Conservation (phyloP, 1,140 invertebrate genomes). For the Uloborus diversus region DNA sequence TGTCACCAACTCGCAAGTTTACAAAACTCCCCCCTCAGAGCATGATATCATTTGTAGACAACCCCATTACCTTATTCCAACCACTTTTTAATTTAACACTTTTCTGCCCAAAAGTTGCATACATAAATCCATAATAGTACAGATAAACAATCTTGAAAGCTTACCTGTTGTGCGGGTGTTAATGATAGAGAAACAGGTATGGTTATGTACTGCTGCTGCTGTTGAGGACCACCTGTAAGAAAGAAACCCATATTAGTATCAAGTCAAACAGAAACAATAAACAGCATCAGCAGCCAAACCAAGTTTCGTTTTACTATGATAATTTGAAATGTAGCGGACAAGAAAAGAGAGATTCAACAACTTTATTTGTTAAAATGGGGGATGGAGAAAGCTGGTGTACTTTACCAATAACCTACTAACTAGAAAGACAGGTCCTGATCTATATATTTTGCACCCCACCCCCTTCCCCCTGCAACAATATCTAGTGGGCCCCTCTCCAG, state of each 20-base stretch:
- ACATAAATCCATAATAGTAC: neutral
- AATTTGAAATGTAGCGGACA: neutral
- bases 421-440: no score
- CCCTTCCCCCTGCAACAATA: no score
- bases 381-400: no score
- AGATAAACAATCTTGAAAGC: neutral
- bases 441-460: no score
- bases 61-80: neutral
- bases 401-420: no score
- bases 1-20: no score
- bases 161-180: slow-evolving; percentile 46
- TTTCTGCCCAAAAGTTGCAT: neutral
- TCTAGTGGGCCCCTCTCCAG: no score
- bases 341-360: no score
- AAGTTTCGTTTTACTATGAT: neutral
- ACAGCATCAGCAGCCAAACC: neutral
- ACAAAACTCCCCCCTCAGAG: no score
- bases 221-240: slow-evolving; percentile 38
- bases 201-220: slow-evolving; percentile 50
- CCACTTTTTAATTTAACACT: neutral
- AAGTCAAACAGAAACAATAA: neutral
- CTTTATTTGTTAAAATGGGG: no score
- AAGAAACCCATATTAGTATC: neutral
- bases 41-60: neutral
- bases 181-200: slow-evolving; percentile 43